These are phyloP conservation scores for Plagodis dolabraria DNA, from an alignment of 2,888 invertebrate genomes.

Conservation along the genomic window DNA sequence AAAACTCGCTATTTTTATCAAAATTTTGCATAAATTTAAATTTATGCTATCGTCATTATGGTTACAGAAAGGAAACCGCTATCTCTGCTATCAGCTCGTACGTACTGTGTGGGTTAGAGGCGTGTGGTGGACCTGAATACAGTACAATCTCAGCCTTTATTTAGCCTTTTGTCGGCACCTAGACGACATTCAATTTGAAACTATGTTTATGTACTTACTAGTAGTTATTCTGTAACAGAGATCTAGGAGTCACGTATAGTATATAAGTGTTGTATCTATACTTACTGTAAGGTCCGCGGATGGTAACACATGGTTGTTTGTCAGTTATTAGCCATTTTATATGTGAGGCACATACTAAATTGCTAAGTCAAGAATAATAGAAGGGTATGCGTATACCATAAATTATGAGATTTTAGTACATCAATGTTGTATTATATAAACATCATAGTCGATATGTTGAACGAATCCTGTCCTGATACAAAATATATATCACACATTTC, in stretches of 20 bases:
- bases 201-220: neutral
- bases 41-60: conserved; percentile 17
- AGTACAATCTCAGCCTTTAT: conserved; percentile 7
- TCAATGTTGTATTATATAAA: too few relatives aligned
- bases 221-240: neutral
- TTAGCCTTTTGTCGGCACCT: conserved; percentile 18
- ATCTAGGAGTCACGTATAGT: conserved; percentile 48
- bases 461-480: neutral
- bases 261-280: conserved; percentile 54
- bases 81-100: conserved; percentile 13
- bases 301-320: conserved; percentile 48
- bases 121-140: conserved; percentile 12
- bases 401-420: too few relatives aligned
- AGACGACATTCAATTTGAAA: conserved; percentile 8
- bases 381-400: conserved; percentile 36
- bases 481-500: too few relatives aligned
- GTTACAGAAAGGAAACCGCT: conserved; percentile 29
- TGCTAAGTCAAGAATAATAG: conserved; percentile 50
- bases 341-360: conserved; percentile 66
- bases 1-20: conserved; percentile 1
- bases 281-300: conserved; percentile 35
- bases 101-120: conserved; percentile 13
- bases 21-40: conserved; percentile 9
- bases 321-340: conserved; percentile 68
- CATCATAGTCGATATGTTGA: neutral